Evolutionary conservation across 2,113 vertebrate species (phyloP).

Genomic region (Entosphenus tridentatus): DNA sequence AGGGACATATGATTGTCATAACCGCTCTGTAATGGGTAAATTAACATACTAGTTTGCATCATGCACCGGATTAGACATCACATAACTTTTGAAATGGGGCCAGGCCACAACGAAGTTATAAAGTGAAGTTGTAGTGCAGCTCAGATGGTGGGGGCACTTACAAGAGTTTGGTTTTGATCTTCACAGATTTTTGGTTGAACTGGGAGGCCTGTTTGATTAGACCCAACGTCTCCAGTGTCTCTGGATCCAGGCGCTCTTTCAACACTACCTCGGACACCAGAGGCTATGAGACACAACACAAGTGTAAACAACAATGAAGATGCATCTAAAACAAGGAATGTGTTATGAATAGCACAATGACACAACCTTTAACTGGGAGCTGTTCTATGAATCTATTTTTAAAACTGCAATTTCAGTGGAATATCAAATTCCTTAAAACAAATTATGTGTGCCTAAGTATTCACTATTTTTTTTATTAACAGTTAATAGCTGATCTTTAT

Average conservation of each 20-base stretch:
- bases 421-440: background rate
- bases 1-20: no score
- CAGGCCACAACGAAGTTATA: background rate
- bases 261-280: slow-evolving; percentile 74
- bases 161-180: slow-evolving; percentile 99
- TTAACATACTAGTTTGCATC: no score
- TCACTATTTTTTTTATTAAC: no score
- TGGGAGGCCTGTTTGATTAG: slow-evolving; percentile 95
- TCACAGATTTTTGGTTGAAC: slow-evolving; percentile 97
- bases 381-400: background rate
- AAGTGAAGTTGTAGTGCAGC: no score
- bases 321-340: background rate
- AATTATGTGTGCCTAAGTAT: background rate
- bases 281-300: slow-evolving; percentile 29
- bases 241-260: slow-evolving; percentile 83
- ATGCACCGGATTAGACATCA: no score
- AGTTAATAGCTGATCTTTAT: no score
- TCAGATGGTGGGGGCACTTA: slow-evolving; percentile 26
- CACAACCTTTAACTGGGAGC: background rate
- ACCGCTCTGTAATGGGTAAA: no score
- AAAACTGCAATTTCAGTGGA: background rate
- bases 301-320: background rate
- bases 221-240: slow-evolving; percentile 79
- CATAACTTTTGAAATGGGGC: no score
- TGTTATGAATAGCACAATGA: background rate